A percentile compares a stretch with the other conserved stretches of the same genome.
phyloP scores from a whole-genome alignment of 2,888 invertebrate genomes.

The Thera obeliscata region DNA sequence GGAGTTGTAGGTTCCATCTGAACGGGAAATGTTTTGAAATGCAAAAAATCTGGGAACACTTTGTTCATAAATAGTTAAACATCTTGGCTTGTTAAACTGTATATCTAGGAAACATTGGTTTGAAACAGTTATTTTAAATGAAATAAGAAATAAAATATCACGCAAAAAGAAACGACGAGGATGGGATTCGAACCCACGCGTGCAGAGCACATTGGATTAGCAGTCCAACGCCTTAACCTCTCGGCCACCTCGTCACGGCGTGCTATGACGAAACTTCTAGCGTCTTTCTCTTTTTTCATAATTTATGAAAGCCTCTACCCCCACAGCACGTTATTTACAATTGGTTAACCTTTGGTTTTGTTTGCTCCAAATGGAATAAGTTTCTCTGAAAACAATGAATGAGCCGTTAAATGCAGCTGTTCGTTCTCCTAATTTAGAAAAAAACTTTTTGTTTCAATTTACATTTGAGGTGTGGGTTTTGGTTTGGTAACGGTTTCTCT shows the following conservation, averaged over 20 bases:
- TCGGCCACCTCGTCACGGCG: slow-evolving; percentile 81
- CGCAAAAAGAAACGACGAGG: slow-evolving; percentile 84
- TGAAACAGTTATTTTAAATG: background rate
- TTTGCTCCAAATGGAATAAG: slow-evolving; percentile 28
- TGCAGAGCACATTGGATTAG: slow-evolving; percentile 94
- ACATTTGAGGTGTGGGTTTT: slow-evolving; percentile 29
- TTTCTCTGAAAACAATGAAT: slow-evolving; percentile 48
- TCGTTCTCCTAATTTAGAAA: slow-evolving; percentile 44
- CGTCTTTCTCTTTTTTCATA: background rate
- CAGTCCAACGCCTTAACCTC: slow-evolving; percentile 87
- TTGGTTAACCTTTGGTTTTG: slow-evolving; percentile 3
- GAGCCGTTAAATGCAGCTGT: slow-evolving; percentile 48
- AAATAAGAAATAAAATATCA: background rate
- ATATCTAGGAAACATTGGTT: background rate
- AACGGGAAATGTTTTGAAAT: slow-evolving; percentile 8
- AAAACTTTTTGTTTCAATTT: slow-evolving; percentile 47
- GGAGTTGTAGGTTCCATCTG: slow-evolving; percentile 15
- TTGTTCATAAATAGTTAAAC: background rate
- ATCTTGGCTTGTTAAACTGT: slow-evolving; percentile 1
- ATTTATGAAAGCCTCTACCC: background rate
- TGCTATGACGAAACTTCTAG: slow-evolving; percentile 24
- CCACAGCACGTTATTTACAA: slow-evolving; percentile 2
- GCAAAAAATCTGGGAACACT: slow-evolving; percentile 12
- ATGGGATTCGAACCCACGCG: slow-evolving; percentile 94
- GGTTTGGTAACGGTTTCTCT: slow-evolving; percentile 27